A percentile compares a stretch with the other conserved stretches of the same genome.
Conservation (phyloP, 37 sponge, comb jelly and placozoan species). For the Diacarnus erythraeanus region DNA sequence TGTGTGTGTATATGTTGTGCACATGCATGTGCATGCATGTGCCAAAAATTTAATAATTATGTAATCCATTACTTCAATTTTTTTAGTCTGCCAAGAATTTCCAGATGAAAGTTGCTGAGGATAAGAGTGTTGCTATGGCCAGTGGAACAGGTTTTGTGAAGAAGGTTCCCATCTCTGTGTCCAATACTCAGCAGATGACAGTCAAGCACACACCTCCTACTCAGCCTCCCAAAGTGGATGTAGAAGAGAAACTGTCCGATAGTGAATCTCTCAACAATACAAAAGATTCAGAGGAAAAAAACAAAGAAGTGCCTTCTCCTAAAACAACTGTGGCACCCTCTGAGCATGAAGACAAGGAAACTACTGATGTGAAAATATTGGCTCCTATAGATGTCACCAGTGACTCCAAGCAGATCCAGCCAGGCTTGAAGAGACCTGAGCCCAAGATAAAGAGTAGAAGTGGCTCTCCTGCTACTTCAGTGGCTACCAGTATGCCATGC, state of each 20-base stretch:
- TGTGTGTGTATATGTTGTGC: not conserved
- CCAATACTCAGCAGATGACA: not conserved
- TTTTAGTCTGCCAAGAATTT: conserved; percentile 56
- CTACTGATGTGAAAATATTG: too few relatives aligned
- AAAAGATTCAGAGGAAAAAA: not conserved
- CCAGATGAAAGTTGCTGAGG: conserved; percentile 30
- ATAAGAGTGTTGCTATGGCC: conserved; percentile 48
- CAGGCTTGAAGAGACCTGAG: too few relatives aligned
- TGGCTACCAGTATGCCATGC: not conserved
- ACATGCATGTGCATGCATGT: not conserved
- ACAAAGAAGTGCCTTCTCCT: not conserved
- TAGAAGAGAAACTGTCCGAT: not conserved
- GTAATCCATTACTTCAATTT: not conserved
- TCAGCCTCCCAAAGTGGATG: not conserved
- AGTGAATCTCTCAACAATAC: too few relatives aligned
- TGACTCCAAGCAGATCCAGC: too few relatives aligned
- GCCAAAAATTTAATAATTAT: not conserved
- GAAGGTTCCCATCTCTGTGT: not conserved
- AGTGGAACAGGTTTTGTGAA: conserved; percentile 12
- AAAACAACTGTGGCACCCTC: not conserved
- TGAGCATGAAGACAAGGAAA: not conserved
- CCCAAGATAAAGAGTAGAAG: not conserved
- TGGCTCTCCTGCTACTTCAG: not conserved
- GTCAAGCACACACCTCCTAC: not conserved
- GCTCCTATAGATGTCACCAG: too few relatives aligned